A percentile compares a stretch with the other conserved stretches of the same genome.
These are phyloP conservation scores for Labroides dimidiatus DNA, from an alignment of 2,797 vertebrate genomes.

Conservation along the genomic window DNA sequence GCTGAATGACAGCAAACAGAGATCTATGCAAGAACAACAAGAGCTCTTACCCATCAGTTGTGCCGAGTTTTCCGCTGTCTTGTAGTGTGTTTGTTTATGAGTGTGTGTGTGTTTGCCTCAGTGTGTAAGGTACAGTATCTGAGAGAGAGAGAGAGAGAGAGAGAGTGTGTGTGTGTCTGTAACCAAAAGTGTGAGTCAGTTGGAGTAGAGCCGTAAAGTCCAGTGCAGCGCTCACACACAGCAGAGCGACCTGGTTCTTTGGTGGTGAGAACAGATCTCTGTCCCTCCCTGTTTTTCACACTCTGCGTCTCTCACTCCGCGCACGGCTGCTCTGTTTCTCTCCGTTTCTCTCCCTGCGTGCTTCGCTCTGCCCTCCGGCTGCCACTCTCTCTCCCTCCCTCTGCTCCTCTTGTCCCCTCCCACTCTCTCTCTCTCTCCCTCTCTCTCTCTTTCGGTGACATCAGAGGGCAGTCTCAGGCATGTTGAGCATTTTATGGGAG, in stretches of 20 bases:
- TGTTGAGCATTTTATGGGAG: slow-evolving; percentile 81
- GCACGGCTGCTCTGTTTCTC: slow-evolving; percentile 50
- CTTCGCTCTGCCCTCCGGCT: slow-evolving; percentile 79
- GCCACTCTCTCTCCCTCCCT: slow-evolving; percentile 69
- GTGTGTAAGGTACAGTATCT: slow-evolving; percentile 7
- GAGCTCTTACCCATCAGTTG: slow-evolving; percentile 82
- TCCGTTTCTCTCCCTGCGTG: slow-evolving; percentile 70
- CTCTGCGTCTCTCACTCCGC: slow-evolving; percentile 61
- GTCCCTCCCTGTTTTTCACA: slow-evolving; percentile 55
- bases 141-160: slow-evolving; percentile 19
- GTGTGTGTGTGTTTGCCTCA: slow-evolving; percentile 15
- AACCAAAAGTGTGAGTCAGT: slow-evolving; percentile 45
- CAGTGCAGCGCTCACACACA: slow-evolving; percentile 41
- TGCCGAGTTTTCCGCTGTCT: slow-evolving; percentile 47
- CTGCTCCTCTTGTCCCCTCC: slow-evolving; percentile 63
- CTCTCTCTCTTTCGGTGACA: slow-evolving; percentile 76
- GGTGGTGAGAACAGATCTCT: slow-evolving; percentile 49
- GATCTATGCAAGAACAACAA: slow-evolving; percentile 27
- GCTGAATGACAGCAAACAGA: slow-evolving; percentile 18
- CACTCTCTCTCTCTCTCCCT: slow-evolving; percentile 50
- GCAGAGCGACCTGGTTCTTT: slow-evolving; percentile 40
- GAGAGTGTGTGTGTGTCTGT: slow-evolving; percentile 27
- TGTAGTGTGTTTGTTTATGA: slow-evolving; percentile 33
- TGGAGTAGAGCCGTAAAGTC: slow-evolving; percentile 59
- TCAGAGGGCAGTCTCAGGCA: slow-evolving; percentile 86